Base-by-base conservation (phyloP, 2,797 vertebrate species). In the Diglossa cyanea region DNA sequence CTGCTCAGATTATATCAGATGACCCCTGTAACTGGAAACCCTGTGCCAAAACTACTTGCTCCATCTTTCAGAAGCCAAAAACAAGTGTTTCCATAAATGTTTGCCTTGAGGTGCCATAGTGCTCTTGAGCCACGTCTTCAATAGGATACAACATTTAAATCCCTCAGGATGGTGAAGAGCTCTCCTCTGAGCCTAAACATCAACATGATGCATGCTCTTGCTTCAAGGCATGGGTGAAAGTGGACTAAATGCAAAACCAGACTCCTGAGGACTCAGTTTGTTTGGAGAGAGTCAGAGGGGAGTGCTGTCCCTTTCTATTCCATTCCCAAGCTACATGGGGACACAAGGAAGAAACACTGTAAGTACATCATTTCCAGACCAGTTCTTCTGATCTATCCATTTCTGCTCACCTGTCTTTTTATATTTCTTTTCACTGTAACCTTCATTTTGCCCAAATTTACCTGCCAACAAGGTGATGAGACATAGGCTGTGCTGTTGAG, bases 131-230 rank as follows among this genome's bases (percentile, higher is more conserved):
- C 24, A 25, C 14, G 4, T 19, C 62, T 75, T 40, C 12, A 37
- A 17, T 3, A 40, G 5, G 8, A 4, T 55, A 20, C 3, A 5
- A 82, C 23, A 45, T 62, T 54, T 37, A 66, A 90, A 51, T 54
- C 51, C 7, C 21, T 76, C 47, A 42, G 48, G 57, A 28, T 19
- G 6, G 8, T 24, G 40, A 78, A 53, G 48, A 55, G 37, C 26
- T 35, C 47, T 60, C 35, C 26, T 35, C 39, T 42, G 37, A 61
- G 7, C 21, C 63, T 51, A 58, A 72, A 61, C 19, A 65, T 17
- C 26, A 57, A 17, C 31, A 50, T 10, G 33, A 65, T 20, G 12
- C 0, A 0, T 44, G 23, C 2, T 17, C 9, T 50, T 45, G 26
- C 51, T 86, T 84, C 58, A 68, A 74, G 48, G 7, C 5, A 3